Evolutionary conservation across 2,888 invertebrate species (phyloP), one percentile per base, ranked within the genome.

Genomic region (Himalopsyche tibetana): DNA sequence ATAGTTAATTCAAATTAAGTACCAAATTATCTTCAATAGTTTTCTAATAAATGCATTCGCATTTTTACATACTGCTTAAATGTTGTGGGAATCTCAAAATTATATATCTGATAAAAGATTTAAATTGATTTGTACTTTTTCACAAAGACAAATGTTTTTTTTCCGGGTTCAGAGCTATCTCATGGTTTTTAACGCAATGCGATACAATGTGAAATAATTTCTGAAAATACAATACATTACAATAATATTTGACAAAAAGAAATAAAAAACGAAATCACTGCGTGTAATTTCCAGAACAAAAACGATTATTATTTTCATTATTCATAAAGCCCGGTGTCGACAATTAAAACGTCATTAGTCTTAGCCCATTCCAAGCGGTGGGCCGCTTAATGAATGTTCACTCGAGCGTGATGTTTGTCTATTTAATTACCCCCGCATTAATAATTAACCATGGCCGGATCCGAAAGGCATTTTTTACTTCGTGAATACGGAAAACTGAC

Each of bases 261-360:
- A n/a, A n/a, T 11, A 55, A 63, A 56, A 63, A 63, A 63, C 19
- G 6, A 63, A 63, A 63, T 63, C 63, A 63, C 19, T 6, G 63
- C 63, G 19, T 63, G 19, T 63, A 63, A 63, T 63, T 63, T 63
- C 63, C 63, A 63, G 63, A 63, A 63, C 63, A 63, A 63, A 63
- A 63, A 63, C 28, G 63, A 63, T 63, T 63, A 63, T 63, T 63
- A 63, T 63, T 63, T 63, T 63, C 63, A 63, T 63, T 63, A 63
- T 63, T 63, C 63, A 63, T 63, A 63, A 63, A 63, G 63, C 63
- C 63, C 63, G 63, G 63, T 63, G 63, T 63, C 63, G n/a, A 82
- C 87, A 87, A 88, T 88, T 88, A 88, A 88, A 88, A 88, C 83
- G 83, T 82, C 88, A 88, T 88, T 87, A 88, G 63, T 63, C 63